Conservation (phyloP, 2,113 vertebrate genomes). For the Riparia riparia region DNA sequence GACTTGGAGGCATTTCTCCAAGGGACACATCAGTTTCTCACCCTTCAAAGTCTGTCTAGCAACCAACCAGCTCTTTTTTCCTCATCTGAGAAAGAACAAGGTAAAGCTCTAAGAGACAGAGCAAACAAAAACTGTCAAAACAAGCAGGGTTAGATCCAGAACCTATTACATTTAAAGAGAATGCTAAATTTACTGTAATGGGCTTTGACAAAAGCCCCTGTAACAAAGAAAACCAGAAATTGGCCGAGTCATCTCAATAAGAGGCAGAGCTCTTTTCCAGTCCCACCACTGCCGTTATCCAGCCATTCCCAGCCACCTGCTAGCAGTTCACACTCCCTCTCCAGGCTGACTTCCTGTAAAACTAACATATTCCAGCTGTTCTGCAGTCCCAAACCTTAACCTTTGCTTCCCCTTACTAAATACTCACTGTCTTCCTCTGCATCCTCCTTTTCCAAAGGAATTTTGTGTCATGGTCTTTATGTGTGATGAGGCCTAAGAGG, state of each 20-base stretch:
- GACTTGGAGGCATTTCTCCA: not conserved
- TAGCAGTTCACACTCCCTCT: slow-evolving; percentile 47
- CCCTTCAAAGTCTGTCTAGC: not conserved
- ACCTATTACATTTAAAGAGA: not conserved
- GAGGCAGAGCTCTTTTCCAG: slow-evolving; percentile 2
- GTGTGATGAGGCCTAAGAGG: not conserved
- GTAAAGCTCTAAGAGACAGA: not conserved
- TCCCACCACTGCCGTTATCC: not conserved
- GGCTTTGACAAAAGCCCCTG: not conserved
- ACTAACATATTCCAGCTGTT: slow-evolving; percentile 56
- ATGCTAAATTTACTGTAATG: not conserved
- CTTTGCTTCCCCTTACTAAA: not conserved
- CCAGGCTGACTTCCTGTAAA: slow-evolving; percentile 1
- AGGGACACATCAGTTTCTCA: not conserved
- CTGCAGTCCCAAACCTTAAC: slow-evolving; percentile 10
- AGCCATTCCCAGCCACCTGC: slow-evolving; percentile 60
- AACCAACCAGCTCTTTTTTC: not conserved
- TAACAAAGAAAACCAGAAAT: not conserved
- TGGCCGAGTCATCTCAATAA: not conserved
- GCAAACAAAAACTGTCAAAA: not conserved
- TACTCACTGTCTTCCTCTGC: not conserved
- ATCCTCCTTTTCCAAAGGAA: not conserved
- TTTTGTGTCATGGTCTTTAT: accelerated
- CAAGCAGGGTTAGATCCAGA: not conserved
- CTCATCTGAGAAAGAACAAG: not conserved